phyloP scores from a whole-genome alignment of 2,797 vertebrate genomes.

The Xiphophorus birchmanni region DNA sequence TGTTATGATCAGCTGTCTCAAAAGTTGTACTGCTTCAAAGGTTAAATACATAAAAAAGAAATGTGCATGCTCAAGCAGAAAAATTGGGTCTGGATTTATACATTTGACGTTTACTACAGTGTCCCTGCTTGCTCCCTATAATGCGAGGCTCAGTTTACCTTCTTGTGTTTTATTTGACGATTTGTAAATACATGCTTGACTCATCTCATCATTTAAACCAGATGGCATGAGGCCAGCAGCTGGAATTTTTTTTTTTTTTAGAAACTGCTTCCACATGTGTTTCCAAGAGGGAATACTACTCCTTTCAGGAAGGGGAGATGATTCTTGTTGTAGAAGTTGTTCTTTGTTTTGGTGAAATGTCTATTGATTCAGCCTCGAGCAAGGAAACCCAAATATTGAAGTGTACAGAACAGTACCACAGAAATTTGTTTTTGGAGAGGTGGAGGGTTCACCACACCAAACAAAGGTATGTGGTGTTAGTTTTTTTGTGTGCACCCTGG shows the following conservation, averaged over 20 bases:
- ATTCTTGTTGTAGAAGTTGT: constrained; percentile 21
- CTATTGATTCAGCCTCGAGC: constrained; percentile 29
- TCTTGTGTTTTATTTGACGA: constrained; percentile 55
- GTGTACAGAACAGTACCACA: constrained; percentile 6
- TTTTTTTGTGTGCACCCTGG: constrained; percentile 1
- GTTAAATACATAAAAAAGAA: neutral
- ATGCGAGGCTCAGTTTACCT: constrained; percentile 28
- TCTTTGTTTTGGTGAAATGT: constrained; percentile 43
- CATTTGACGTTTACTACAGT: neutral
- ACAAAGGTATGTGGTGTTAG: constrained; percentile 17
- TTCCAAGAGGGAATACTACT: constrained; percentile 25
- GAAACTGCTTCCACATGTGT: constrained; percentile 68
- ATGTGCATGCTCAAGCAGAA: constrained; percentile 2
- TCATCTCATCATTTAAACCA: constrained; percentile 54
- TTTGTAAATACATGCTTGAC: constrained; percentile 64
- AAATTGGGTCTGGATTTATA: neutral
- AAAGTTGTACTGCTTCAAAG: constrained; percentile 22
- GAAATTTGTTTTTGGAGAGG: neutral
- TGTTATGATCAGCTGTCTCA: constrained; percentile 11
- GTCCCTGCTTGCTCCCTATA: constrained; percentile 7
- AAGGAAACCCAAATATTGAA: constrained; percentile 42
- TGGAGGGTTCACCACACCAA: constrained; percentile 12
- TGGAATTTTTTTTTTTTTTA: constrained; percentile 63
- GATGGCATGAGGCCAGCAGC: constrained; percentile 57
- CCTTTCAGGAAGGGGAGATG: constrained; percentile 16